A percentile compares a stretch with the other conserved stretches of the same genome.
Evolutionary conservation across 2,888 invertebrate genomes (phyloP).

Genomic region (Thera obeliscata): DNA sequence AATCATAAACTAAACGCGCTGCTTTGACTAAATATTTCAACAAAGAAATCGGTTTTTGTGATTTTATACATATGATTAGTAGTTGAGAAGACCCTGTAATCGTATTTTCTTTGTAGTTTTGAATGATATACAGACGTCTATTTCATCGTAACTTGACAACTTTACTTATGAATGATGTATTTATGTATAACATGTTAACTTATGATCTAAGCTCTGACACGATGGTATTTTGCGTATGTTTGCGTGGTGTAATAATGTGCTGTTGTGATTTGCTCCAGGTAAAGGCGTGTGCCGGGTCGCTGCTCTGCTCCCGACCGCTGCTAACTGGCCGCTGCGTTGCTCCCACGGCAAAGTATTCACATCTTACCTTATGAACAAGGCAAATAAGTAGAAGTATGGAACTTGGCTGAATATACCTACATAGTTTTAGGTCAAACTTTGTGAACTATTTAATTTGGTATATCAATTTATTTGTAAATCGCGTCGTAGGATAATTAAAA

Average conservation of each 20-base stretch:
- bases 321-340: conserved; percentile 54
- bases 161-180: too few relatives aligned
- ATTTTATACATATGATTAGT: too few relatives aligned
- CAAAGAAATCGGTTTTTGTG: too few relatives aligned
- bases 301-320: conserved; percentile 49
- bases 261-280: conserved; percentile 69
- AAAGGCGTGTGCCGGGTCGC: conserved; percentile 76
- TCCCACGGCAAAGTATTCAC: conserved; percentile 70
- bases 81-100: background rate
- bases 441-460: conserved; percentile 64
- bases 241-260: conserved; percentile 2
- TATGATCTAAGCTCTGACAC: background rate
- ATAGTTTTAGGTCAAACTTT: conserved; percentile 56
- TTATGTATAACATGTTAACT: background rate
- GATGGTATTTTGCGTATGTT: background rate
- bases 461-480: conserved; percentile 65
- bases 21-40: too few relatives aligned
- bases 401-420: conserved; percentile 54
- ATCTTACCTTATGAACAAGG: conserved; percentile 51
- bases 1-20: too few relatives aligned
- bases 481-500: conserved; percentile 67
- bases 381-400: conserved; percentile 53
- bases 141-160: background rate
- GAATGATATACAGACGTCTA: background rate
- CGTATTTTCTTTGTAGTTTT: background rate